Evolutionary conservation across 2,113 vertebrate genomes (phyloP).

Genomic region (Parotia lawesii): DNA sequence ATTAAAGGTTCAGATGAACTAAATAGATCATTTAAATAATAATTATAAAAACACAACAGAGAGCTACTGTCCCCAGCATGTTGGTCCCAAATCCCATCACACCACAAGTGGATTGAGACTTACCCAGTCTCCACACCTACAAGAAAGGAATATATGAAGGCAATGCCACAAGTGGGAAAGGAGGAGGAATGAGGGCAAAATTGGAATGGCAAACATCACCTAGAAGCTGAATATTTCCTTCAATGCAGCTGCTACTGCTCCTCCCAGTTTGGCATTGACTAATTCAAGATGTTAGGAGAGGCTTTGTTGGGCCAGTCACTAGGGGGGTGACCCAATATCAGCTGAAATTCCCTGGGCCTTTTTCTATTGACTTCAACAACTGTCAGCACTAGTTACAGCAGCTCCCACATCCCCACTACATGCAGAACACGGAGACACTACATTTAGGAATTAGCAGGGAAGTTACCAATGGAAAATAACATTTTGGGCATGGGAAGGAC

Average conservation of each 20-base stretch:
- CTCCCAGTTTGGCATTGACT: background rate
- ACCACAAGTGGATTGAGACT: conserved; percentile 13
- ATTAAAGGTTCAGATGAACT: conserved; percentile 64
- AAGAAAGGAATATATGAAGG: conserved; percentile 17
- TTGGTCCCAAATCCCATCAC: conserved; percentile 32
- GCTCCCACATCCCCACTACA: background rate
- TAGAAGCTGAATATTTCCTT: conserved; percentile 9
- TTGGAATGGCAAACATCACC: background rate
- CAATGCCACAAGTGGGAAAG: background rate
- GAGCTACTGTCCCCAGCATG: conserved; percentile 44
- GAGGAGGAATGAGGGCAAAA: background rate
- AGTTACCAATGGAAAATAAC: background rate
- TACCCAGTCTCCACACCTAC: background rate
- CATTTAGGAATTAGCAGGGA: background rate
- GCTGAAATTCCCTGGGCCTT: background rate
- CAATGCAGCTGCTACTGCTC: background rate
- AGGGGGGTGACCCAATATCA: background rate
- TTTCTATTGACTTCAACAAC: background rate
- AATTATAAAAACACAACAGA: conserved; percentile 43
- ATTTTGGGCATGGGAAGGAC: background rate
- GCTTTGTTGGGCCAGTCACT: background rate
- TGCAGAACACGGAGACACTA: background rate
- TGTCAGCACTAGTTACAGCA: background rate
- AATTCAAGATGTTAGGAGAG: background rate
- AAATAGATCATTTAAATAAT: conserved; percentile 61